Percentiles rank a stretch among this genome's conserved stretches.
phyloP scores from a whole-genome alignment of 2,113 vertebrate genomes.

The Nanorana parkeri region DNA sequence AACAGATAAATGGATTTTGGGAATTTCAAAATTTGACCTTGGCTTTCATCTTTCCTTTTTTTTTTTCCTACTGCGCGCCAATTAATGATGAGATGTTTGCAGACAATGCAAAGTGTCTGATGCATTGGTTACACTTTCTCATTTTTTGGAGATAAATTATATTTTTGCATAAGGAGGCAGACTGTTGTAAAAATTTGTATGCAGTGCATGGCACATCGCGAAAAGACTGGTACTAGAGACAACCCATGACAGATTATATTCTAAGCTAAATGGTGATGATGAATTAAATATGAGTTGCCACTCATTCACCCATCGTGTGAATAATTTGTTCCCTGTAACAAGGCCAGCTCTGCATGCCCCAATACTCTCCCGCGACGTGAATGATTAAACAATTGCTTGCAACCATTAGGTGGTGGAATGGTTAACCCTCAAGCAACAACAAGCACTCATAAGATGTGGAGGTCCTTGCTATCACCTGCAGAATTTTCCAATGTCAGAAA shows the following conservation, averaged over 20 bases:
- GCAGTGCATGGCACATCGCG: not conserved
- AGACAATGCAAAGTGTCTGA: not conserved
- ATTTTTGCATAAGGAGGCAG: not conserved
- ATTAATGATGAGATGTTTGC: constrained; percentile 2
- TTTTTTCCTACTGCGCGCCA: not conserved
- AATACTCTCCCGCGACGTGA: no score
- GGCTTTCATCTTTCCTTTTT: not conserved
- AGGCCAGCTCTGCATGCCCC: no score
- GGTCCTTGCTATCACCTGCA: no score
- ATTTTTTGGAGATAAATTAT: not conserved
- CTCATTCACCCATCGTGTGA: not conserved
- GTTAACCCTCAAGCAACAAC: no score
- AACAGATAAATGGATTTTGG: not conserved
- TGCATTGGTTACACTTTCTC: not conserved
- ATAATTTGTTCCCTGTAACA: no score
- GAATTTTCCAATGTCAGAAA: no score
- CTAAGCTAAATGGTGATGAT: not conserved
- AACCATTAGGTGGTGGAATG: no score
- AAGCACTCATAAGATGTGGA: no score
- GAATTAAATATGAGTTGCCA: not conserved
- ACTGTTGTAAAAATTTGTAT: constrained; percentile 16
- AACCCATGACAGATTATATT: not conserved
- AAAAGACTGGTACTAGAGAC: not conserved
- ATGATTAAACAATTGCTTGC: no score
- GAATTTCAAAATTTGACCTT: constrained; percentile 18